These are phyloP conservation scores for Brachylomia viminalis DNA, from an alignment of 2,888 invertebrate genomes.

Conservation along the genomic window DNA sequence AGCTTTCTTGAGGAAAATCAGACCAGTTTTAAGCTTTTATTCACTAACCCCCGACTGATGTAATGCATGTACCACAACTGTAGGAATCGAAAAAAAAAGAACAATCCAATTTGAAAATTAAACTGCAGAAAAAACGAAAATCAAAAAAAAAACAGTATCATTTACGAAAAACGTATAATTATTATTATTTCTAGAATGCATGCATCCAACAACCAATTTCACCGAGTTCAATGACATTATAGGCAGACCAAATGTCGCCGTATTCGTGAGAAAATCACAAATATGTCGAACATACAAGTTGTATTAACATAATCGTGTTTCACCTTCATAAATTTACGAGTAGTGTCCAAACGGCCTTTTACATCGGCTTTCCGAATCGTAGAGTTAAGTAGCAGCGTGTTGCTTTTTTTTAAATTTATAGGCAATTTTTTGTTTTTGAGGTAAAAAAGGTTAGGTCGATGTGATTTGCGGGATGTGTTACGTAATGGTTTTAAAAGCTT, in stretches of 20 bases:
- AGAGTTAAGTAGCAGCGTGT: constrained; percentile 54
- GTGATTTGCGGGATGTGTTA: not conserved
- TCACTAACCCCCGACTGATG: not conserved
- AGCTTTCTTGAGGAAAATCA: not conserved
- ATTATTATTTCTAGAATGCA: constrained; percentile 34
- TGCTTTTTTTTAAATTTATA: constrained; percentile 25
- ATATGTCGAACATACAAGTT: constrained; percentile 77
- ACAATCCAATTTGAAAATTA: too few species aligned
- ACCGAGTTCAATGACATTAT: constrained; percentile 79
- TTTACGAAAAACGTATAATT: not conserved
- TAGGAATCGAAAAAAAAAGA: not conserved
- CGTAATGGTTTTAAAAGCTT: too few species aligned
- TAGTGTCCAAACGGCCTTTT: constrained; percentile 62
- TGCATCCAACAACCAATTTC: constrained; percentile 47
- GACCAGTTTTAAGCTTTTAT: not conserved
- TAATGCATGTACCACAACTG: too few species aligned
- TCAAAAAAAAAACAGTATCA: not conserved
- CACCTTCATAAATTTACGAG: constrained; percentile 78
- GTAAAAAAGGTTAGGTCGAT: not conserved
- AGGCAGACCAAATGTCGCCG: constrained; percentile 86
- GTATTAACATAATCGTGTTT: constrained; percentile 86
- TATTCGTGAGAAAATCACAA: constrained; percentile 83
- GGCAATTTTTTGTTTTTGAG: not conserved
- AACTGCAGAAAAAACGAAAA: not conserved
- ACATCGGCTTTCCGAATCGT: constrained; percentile 53